phyloP scores from a whole-genome alignment of 2,888 invertebrate species.

The Archips xylosteana region DNA sequence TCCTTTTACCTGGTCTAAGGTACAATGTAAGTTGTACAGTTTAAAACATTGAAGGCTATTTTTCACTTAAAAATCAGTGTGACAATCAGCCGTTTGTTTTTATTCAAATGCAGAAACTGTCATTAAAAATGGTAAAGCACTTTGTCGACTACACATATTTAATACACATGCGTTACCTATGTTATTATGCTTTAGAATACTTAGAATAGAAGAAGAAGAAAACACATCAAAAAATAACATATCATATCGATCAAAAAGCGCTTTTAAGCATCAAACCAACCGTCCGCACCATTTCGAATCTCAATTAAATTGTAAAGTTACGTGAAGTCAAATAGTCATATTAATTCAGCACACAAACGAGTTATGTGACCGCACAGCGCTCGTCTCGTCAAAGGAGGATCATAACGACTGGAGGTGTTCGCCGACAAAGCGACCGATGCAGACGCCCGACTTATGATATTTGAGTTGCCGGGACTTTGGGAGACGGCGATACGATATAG shows the following conservation, averaged over 20 bases:
- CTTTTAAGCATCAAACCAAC: neutral
- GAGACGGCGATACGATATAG: conserved; percentile 43
- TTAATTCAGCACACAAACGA: conserved; percentile 57
- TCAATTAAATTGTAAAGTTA: conserved; percentile 40
- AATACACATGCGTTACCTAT: no score
- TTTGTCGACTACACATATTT: no score
- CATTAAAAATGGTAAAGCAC: no score
- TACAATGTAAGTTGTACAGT: no score
- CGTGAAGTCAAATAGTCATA: conserved; percentile 51
- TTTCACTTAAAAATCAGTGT: no score
- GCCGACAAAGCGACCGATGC: conserved; percentile 57
- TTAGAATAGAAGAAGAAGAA: neutral
- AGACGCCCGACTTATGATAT: conserved; percentile 67
- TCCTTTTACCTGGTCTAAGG: no score
- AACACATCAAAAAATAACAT: neutral
- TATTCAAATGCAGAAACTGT: no score
- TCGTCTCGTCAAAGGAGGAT: conserved; percentile 60
- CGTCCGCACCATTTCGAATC: conserved; percentile 9
- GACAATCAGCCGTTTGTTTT: no score
- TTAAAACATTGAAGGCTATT: no score
- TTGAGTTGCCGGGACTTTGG: conserved; percentile 60
- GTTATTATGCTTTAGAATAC: no score
- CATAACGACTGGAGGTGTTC: conserved; percentile 62
- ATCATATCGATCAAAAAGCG: neutral
- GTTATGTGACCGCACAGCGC: conserved; percentile 57